Evolutionary conservation across 2,797 vertebrate genomes (phyloP).

Genomic region (Falco concolor): DNA sequence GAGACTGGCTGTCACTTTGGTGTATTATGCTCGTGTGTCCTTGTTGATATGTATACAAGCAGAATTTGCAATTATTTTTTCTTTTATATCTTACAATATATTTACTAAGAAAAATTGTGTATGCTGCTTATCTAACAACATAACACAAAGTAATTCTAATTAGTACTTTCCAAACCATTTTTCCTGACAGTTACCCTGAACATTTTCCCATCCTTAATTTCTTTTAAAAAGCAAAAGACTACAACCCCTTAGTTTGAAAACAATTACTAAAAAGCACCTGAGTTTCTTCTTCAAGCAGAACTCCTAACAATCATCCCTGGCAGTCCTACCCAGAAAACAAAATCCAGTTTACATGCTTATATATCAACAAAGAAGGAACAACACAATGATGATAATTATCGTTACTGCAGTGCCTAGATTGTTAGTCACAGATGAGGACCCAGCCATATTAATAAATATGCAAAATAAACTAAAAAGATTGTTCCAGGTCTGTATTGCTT

Average conservation of each 20-base stretch:
- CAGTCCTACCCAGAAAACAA: conserved; percentile 22
- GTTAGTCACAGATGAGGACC: conserved; percentile 15
- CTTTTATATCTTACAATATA: background rate
- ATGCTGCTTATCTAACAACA: background rate
- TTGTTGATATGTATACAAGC: background rate
- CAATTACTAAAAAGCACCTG: background rate
- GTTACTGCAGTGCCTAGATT: background rate
- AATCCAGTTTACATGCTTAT: conserved; percentile 48
- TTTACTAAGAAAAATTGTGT: background rate
- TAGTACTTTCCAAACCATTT: background rate
- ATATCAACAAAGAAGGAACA: conserved; percentile 45
- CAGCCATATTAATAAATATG: conserved; percentile 40
- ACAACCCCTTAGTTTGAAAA: background rate
- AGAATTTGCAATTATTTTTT: background rate
- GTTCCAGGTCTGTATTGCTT: background rate
- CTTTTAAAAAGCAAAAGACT: background rate
- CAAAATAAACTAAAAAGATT: conserved; percentile 28
- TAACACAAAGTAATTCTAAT: background rate
- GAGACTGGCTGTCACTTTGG: background rate
- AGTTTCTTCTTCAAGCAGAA: background rate
- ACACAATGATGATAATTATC: conserved; percentile 30
- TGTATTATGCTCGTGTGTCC: background rate
- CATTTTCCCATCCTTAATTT: background rate
- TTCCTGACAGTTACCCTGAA: background rate
- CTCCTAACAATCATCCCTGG: background rate